Evolutionary conservation across 2,888 invertebrate genomes (phyloP).

Genomic region (Drosophila tanythrix): DNA sequence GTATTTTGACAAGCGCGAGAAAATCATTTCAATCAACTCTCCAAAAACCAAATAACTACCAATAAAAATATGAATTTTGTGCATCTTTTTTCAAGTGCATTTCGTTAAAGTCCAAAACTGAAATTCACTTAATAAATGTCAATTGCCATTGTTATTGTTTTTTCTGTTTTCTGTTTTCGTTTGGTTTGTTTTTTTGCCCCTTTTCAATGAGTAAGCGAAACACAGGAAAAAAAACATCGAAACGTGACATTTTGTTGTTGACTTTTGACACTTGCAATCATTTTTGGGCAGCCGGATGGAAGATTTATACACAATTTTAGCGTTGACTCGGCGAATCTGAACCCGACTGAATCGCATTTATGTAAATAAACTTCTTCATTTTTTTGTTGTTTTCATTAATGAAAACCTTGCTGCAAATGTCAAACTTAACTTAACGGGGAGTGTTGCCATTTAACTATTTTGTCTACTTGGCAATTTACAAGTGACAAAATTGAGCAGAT

Average conservation of each 20-base stretch:
- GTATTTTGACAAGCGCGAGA: constrained; percentile 70
- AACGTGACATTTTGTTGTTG: constrained; percentile 78
- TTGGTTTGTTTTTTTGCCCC: not conserved
- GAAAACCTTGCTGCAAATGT: constrained; percentile 66
- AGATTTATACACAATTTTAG: constrained; percentile 63
- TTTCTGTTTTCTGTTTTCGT: not conserved
- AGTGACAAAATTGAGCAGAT: constrained; percentile 42
- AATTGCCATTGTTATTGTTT: constrained; percentile 47
- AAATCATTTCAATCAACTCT: constrained; percentile 66
- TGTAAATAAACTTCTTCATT: constrained; percentile 50
- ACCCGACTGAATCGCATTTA: constrained; percentile 42
- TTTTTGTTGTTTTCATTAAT: constrained; percentile 22
- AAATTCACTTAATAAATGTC: constrained; percentile 72
- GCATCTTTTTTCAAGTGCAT: constrained; percentile 61
- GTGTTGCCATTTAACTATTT: constrained; percentile 60
- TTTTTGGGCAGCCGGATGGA: constrained; percentile 59
- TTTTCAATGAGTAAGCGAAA: constrained; percentile 35
- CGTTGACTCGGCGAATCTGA: constrained; percentile 51
- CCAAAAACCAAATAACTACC: constrained; percentile 3
- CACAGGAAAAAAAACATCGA: constrained; percentile 58
- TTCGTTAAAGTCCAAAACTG: constrained; percentile 27
- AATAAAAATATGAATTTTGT: constrained; percentile 26
- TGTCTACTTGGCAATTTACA: constrained; percentile 36
- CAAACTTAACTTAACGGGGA: constrained; percentile 51
- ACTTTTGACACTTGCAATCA: constrained; percentile 78